phyloP scores from a whole-genome alignment of 2,113 vertebrate species.

The Hippocampus zosterae region DNA sequence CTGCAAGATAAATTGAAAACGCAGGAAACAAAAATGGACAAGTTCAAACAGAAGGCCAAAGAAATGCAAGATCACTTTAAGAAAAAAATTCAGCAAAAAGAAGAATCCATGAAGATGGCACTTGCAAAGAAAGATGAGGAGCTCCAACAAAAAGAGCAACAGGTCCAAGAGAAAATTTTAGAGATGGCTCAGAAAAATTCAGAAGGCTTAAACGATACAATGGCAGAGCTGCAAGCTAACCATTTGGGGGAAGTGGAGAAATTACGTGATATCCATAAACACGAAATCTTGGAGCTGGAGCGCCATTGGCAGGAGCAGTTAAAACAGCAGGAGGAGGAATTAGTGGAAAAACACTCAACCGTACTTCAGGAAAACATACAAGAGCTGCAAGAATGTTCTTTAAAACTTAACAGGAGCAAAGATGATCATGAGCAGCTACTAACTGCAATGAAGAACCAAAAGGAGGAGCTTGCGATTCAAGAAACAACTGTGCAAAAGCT shows the following conservation, averaged over 20 bases:
- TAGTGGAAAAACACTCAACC: slow-evolving; percentile 73
- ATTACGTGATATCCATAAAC: slow-evolving; percentile 68
- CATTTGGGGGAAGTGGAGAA: slow-evolving; percentile 83
- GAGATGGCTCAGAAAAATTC: slow-evolving; percentile 85
- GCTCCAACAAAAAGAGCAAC: slow-evolving; percentile 82
- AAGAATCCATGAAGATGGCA: slow-evolving; percentile 82
- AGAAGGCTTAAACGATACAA: slow-evolving; percentile 74
- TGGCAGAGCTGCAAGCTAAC: slow-evolving; percentile 82
- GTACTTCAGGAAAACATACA: slow-evolving; percentile 79
- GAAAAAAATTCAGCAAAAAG: slow-evolving; percentile 84
- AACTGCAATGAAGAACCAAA: slow-evolving; percentile 69
- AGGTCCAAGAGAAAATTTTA: slow-evolving; percentile 82
- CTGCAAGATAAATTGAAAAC: slow-evolving; percentile 81
- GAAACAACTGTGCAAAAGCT: slow-evolving; percentile 77
- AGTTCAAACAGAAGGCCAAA: slow-evolving; percentile 82
- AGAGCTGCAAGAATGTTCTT: slow-evolving; percentile 74
- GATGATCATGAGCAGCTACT: slow-evolving; percentile 72
- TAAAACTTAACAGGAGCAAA: slow-evolving; percentile 62
- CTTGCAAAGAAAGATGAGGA: slow-evolving; percentile 82
- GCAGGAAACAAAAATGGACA: slow-evolving; percentile 84
- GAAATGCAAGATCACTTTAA: slow-evolving; percentile 85
- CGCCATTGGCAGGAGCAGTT: slow-evolving; percentile 77
- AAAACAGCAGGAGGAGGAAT: slow-evolving; percentile 76
- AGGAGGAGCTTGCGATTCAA: slow-evolving; percentile 73
- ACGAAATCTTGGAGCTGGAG: slow-evolving; percentile 67